Percentiles rank a stretch among this genome's conserved stretches.
Evolutionary conservation across 2,888 invertebrate species (phyloP).

Genomic region (Noctua fimbriata): DNA sequence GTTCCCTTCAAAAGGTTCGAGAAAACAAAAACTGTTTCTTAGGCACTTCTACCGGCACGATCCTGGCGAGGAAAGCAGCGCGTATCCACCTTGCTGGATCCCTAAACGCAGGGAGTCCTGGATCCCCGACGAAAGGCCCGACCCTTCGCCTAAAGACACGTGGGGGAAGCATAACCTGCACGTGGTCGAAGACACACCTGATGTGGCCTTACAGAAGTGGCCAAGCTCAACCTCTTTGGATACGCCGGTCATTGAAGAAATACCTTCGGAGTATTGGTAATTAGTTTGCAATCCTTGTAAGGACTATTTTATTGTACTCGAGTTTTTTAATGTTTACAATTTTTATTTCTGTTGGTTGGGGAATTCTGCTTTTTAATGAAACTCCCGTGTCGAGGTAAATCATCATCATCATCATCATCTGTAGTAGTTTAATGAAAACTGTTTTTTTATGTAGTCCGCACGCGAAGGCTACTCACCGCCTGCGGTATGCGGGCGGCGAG

Average conservation of each 20-base stretch:
- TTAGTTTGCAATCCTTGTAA: neutral
- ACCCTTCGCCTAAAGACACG: slow-evolving; percentile 83
- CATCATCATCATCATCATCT: too few species aligned
- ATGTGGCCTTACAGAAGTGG: slow-evolving; percentile 70
- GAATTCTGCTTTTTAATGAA: neutral
- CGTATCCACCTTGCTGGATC: slow-evolving; percentile 82
- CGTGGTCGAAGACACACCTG: slow-evolving; percentile 74
- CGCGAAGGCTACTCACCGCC: neutral
- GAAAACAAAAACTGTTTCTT: neutral
- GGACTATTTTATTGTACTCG: neutral
- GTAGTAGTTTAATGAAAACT: neutral
- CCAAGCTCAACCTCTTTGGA: slow-evolving; percentile 78
- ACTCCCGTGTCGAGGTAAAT: neutral
- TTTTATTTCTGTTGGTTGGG: neutral
- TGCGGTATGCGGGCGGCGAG: neutral
- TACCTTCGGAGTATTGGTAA: slow-evolving; percentile 82
- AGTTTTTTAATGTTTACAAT: neutral
- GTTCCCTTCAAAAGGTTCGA: neutral
- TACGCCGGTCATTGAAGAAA: slow-evolving; percentile 77
- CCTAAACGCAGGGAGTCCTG: slow-evolving; percentile 84
- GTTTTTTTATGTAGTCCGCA: neutral
- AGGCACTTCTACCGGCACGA: slow-evolving; percentile 88
- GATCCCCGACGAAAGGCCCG: slow-evolving; percentile 81
- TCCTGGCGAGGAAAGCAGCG: slow-evolving; percentile 85
- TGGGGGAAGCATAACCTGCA: slow-evolving; percentile 79